Evolutionary conservation across 2,113 vertebrate species (phyloP).

Genomic region (Benitochromis conjunctus): DNA sequence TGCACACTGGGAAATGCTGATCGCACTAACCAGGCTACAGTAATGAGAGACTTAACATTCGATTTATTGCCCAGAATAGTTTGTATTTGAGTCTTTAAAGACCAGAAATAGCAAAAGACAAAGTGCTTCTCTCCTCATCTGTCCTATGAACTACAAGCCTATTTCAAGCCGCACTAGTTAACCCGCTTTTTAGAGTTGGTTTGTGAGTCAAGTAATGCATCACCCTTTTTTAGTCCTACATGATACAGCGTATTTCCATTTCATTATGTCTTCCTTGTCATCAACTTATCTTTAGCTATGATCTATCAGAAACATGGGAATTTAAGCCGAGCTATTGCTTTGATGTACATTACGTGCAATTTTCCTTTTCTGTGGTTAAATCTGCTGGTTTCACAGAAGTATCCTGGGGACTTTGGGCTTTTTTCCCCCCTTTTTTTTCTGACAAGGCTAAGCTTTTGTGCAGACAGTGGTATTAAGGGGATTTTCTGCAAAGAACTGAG

Average conservation of each 20-base stretch:
- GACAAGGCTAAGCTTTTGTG: neutral
- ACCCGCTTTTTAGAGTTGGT: neutral
- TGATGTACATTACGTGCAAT: neutral
- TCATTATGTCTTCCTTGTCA: neutral
- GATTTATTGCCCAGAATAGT: neutral
- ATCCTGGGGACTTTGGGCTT: neutral
- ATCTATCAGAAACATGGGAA: neutral
- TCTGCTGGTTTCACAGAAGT: neutral
- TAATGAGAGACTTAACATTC: neutral
- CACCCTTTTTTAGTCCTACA: neutral
- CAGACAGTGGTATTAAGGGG: constrained; percentile 25
- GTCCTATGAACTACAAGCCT: neutral
- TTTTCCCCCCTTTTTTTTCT: neutral
- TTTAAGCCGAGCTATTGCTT: neutral
- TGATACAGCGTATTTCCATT: neutral
- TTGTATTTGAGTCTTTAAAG: neutral
- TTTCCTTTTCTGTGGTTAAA: neutral
- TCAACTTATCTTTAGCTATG: neutral
- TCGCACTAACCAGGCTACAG: neutral
- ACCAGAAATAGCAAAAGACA: neutral
- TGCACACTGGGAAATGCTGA: neutral
- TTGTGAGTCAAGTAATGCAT: neutral
- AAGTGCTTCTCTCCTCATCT: neutral
- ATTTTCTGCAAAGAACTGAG: constrained; percentile 18
- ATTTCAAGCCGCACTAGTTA: neutral